Base-by-base conservation (phyloP, 2,797 vertebrate genomes). In the Myotis daubentonii region DNA sequence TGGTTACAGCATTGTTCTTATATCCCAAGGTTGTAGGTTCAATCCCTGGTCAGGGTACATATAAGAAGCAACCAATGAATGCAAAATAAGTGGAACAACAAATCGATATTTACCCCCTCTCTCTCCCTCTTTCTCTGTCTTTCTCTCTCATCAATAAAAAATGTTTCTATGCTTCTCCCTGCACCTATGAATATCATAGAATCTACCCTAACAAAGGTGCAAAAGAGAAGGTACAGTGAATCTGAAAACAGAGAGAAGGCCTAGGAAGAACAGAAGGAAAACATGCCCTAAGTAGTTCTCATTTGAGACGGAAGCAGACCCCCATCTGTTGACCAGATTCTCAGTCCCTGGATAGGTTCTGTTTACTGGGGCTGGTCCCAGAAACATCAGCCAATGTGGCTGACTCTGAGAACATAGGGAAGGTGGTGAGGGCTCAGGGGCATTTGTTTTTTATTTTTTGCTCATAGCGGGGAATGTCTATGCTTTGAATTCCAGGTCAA, bases 401-500 rank as follows among this genome's bases (percentile, higher is more conserved):
- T 76, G 51, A 65, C 47, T 38, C 13, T 84, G 53, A 93, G 90
- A 90, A 66, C 65, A 82, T 23, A 41, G 65, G 22, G 23, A 71
- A 95, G 84, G 79, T 85, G 49, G 74, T 41, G 65, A 90, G 82
- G 44, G 70, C 44, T 90, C 20, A 2, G 33, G 36, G 72, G 23
- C n/a, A 28, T 19, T 47, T 74, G 15, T 80, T 36, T 53, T 80
- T 62, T 22, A 10, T 41, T 9, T 71, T 70, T 16, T 8, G 11
- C 60, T 62, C 60, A 30, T 30, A 62, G 60, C 1, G 3, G n/a
- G 47, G 28, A n/a, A 55, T 33, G 49, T 91, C 95, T 97, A 60
- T 95, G 93, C 84, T 89, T 92, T 93, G 84, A 94, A 96, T 97
- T 96, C 89, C 90, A 95, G 72, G 68, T 97, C 94, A 87, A n/a